These are phyloP conservation scores for Thaleichthys pacificus DNA, from an alignment of 2,797 vertebrate genomes.

Conservation along the genomic window DNA sequence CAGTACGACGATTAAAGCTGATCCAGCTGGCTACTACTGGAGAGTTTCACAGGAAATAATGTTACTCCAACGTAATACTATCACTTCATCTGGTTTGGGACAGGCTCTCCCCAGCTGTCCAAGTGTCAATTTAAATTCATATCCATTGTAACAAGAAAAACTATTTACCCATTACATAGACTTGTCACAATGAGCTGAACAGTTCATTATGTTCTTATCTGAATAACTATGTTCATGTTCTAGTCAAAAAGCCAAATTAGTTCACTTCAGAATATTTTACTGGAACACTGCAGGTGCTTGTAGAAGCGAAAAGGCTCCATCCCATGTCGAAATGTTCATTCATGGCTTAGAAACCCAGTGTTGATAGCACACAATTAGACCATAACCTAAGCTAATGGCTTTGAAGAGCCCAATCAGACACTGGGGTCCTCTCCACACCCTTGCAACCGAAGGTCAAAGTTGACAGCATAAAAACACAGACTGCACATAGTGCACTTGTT, in stretches of 20 bases:
- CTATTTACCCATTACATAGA: slow-evolving; percentile 4
- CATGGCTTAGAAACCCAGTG: neutral
- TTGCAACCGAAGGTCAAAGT: neutral
- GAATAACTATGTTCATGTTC: slow-evolving; percentile 34
- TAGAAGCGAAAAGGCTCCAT: neutral
- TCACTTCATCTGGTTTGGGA: slow-evolving; percentile 41
- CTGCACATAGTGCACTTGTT: neutral
- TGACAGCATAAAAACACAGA: neutral
- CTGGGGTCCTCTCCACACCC: neutral
- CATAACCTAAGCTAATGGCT: slow-evolving; percentile 12
- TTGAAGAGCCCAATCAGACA: slow-evolving; percentile 7
- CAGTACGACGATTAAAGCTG: slow-evolving; percentile 10
- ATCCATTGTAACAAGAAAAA: slow-evolving; percentile 6
- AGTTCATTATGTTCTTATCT: slow-evolving; percentile 41
- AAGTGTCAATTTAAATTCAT: neutral
- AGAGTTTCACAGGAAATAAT: slow-evolving; percentile 43
- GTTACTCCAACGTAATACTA: slow-evolving; percentile 43
- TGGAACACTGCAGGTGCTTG: slow-evolving; percentile 54
- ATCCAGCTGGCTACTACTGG: slow-evolving; percentile 45
- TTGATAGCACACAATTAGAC: neutral
- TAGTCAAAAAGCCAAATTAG: slow-evolving; percentile 57
- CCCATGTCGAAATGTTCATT: neutral
- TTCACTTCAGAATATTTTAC: slow-evolving; percentile 59
- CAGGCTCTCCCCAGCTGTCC: neutral
- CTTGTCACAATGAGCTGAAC: neutral